Evolutionary conservation across 2,888 invertebrate species (phyloP).

Genomic region (Mythimna impura): DNA sequence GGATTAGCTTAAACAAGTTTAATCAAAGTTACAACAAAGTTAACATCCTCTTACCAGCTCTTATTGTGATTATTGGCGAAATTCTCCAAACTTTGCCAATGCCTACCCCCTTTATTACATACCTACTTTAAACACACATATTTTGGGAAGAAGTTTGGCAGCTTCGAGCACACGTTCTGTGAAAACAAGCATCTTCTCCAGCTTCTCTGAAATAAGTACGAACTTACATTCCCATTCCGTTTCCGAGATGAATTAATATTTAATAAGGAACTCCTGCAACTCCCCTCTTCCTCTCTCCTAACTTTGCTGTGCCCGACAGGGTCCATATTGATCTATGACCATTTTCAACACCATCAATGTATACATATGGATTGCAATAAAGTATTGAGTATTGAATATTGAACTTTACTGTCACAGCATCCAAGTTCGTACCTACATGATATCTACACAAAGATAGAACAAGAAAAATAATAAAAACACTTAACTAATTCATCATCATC

Average conservation of each 20-base stretch:
- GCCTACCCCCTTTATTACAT: not conserved
- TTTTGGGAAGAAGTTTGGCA: not conserved
- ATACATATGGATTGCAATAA: too few relatives aligned
- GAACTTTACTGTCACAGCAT: not conserved
- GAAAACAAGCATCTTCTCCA: not conserved
- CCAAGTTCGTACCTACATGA: not conserved
- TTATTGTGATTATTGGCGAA: conserved; percentile 43
- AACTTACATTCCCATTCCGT: not conserved
- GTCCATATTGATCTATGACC: too few relatives aligned
- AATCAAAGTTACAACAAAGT: conserved; percentile 50
- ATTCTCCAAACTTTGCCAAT: conserved; percentile 28
- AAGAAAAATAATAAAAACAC: too few relatives aligned
- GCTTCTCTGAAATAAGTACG: not conserved
- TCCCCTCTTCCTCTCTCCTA: too few relatives aligned
- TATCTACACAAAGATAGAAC: too few relatives aligned
- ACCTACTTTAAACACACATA: conserved; percentile 6
- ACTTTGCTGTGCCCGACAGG: too few relatives aligned
- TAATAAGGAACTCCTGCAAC: not conserved
- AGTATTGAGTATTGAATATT: too few relatives aligned
- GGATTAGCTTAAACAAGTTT: conserved; percentile 50
- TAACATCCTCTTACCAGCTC: conserved; percentile 8
- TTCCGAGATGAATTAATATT: conserved; percentile 5
- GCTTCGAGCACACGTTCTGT: not conserved
- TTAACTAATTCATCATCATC: too few relatives aligned
- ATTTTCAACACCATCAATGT: too few relatives aligned